These are phyloP conservation scores for Spermophilus dauricus DNA, from an alignment of 2,113 vertebrate genomes.

Conservation along the genomic window DNA sequence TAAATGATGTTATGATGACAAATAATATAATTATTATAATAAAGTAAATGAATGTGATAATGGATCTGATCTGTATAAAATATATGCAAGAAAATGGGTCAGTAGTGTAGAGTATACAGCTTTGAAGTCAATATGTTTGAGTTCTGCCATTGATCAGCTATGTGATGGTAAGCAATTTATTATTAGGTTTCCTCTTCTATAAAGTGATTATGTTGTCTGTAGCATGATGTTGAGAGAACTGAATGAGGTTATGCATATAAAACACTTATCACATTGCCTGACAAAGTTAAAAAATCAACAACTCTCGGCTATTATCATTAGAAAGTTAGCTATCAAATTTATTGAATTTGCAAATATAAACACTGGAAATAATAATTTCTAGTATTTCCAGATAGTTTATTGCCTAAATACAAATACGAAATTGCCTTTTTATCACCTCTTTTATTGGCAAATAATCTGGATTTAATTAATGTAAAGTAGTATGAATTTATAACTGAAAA, in stretches of 20 bases:
- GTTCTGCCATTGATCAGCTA: background rate
- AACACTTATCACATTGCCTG: background rate
- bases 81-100: background rate
- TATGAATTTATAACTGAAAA: background rate
- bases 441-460: background rate
- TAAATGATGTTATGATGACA: background rate
- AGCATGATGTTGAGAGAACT: background rate
- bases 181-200: slow-evolving; percentile 34
- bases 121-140: background rate
- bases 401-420: background rate
- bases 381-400: background rate
- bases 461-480: slow-evolving; percentile 23
- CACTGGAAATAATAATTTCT: background rate
- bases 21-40: background rate
- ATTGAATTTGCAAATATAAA: background rate
- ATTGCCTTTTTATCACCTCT: background rate
- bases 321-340: background rate
- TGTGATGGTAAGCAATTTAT: background rate
- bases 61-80: slow-evolving; percentile 10
- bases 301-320: background rate
- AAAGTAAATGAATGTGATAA: background rate
- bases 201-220: background rate
- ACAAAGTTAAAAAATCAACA: slow-evolving; percentile 20
- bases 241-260: background rate
- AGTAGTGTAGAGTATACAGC: background rate